Evolutionary conservation across 2,797 vertebrate genomes (phyloP).

Genomic region (Numenius phaeopus): DNA sequence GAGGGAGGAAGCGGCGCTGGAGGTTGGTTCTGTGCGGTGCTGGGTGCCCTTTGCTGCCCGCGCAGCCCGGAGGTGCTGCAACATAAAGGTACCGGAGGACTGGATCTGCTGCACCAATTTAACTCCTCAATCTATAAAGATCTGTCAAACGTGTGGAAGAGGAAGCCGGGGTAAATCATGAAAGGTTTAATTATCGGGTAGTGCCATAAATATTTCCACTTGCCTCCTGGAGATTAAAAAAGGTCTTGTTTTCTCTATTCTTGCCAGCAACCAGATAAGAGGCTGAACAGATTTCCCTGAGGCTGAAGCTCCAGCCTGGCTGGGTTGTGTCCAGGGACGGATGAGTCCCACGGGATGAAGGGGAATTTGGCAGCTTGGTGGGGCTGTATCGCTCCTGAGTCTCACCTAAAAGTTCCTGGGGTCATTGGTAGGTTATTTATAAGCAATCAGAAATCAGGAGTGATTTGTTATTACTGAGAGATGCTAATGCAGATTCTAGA

Average conservation of each 20-base stretch:
- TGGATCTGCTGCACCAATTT: neutral
- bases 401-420: neutral
- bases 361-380: fast-evolving
- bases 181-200: neutral
- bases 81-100: fast-evolving
- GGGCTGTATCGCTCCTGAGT: neutral
- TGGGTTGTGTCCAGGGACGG: neutral
- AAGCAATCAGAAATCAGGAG: slow-evolving; percentile 43
- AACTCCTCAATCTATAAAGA: neutral
- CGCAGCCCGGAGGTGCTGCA: fast-evolving
- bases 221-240: neutral
- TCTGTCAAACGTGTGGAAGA: neutral
- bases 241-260: neutral
- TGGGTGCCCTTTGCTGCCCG: neutral
- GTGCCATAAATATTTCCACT: neutral
- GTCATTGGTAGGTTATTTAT: slow-evolving; percentile 26
- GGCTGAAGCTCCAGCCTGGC: neutral
- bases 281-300: neutral
- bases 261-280: neutral
- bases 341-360: fast-evolving
- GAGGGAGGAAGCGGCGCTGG: neutral
- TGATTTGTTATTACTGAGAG: neutral
- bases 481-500: slow-evolving; percentile 35
- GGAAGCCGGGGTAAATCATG: neutral
- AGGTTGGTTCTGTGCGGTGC: neutral